Percentiles rank a stretch among this genome's conserved stretches.
Conservation (phyloP, 2,797 vertebrate genomes). For the Rhincodon typus region DNA sequence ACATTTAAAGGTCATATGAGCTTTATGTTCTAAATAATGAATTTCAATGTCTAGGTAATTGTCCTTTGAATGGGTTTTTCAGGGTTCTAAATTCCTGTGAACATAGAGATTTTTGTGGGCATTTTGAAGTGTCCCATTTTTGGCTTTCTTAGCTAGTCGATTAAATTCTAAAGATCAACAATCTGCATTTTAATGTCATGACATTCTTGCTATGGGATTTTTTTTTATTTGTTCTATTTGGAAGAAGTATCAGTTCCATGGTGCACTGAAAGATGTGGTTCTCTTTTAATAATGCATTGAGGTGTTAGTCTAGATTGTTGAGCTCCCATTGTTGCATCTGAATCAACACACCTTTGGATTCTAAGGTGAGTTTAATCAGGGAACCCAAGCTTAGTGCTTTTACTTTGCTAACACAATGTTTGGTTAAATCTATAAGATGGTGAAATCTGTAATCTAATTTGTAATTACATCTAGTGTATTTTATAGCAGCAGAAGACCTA, state of each 20-base stretch:
- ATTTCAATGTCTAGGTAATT: too few relatives aligned
- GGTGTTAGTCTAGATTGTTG: not conserved
- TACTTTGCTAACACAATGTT: not conserved
- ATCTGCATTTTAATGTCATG: too few relatives aligned
- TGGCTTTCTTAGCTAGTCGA: too few relatives aligned
- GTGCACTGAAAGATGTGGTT: not conserved
- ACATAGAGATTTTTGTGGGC: too few relatives aligned
- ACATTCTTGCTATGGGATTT: too few relatives aligned
- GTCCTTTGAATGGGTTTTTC: too few relatives aligned
- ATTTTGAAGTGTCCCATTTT: too few relatives aligned
- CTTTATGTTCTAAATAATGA: too few relatives aligned
- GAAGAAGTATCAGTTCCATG: not conserved
- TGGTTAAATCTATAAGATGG: not conserved
- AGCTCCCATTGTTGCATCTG: not conserved
- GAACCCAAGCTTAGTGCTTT: not conserved
- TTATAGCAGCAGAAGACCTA: not conserved
- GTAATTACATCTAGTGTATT: not conserved
- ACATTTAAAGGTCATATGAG: too few relatives aligned
- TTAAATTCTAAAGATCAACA: too few relatives aligned
- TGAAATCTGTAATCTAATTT: not conserved
- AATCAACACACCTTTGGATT: not conserved
- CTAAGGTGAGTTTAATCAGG: not conserved
- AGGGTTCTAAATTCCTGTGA: too few relatives aligned
- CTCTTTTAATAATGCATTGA: not conserved
- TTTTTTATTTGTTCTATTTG: not conserved